Percentiles rank a stretch among this genome's conserved stretches.
phyloP scores from a whole-genome alignment of 2,797 vertebrate genomes.

The Hafferia zeledoni region DNA sequence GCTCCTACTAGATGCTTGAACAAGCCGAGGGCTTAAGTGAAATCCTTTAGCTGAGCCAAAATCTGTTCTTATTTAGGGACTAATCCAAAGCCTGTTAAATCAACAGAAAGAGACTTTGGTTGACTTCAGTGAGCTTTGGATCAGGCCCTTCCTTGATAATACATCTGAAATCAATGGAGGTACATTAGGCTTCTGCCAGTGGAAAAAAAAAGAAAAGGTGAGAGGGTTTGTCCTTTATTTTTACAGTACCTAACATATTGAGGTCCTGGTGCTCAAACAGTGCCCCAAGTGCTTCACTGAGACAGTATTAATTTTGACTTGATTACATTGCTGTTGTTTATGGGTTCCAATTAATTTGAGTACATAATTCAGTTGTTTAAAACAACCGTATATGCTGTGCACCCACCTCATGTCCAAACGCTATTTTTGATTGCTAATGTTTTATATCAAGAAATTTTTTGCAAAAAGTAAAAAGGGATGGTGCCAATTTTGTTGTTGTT shows the following conservation, averaged over 20 bases:
- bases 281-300: not conserved
- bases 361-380: not conserved
- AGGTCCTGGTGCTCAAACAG: not conserved
- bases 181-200: constrained; percentile 29
- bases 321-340: not conserved
- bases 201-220: not conserved
- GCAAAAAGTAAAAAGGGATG: not conserved
- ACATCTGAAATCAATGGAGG: constrained; percentile 61
- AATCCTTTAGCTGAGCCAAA: constrained; percentile 68
- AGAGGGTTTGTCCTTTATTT: not conserved
- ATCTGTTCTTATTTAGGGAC: constrained; percentile 70
- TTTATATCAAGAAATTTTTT: not conserved
- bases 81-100: constrained; percentile 70
- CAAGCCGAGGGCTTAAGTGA: constrained; percentile 64
- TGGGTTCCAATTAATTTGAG: not conserved
- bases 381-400: not conserved
- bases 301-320: not conserved
- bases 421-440: not conserved
- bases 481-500: not conserved
- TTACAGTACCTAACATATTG: not conserved
- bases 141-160: constrained; percentile 44
- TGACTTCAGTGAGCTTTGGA: constrained; percentile 65
- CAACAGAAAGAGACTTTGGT: constrained; percentile 67
- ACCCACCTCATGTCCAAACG: not conserved
- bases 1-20: constrained; percentile 56